Percentiles rank a stretch among this genome's conserved stretches.
phyloP scores from a whole-genome alignment of 2,113 vertebrate species.

The Merops nubicus region DNA sequence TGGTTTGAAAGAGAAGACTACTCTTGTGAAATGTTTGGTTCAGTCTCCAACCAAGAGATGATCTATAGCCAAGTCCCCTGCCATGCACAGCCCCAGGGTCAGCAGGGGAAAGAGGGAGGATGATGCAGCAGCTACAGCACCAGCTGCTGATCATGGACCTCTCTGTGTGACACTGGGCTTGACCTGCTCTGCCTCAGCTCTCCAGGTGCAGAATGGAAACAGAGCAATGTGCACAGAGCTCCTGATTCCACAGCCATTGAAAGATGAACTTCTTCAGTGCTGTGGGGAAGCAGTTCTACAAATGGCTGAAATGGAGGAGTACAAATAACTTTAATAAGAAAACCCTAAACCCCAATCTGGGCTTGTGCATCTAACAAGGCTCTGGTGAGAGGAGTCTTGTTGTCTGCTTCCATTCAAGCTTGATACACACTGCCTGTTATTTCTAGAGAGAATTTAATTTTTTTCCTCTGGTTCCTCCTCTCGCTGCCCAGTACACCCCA shows the following conservation, averaged over 20 bases:
- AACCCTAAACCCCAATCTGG: not conserved
- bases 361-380: not conserved
- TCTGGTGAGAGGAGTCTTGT: not conserved
- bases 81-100: not conserved
- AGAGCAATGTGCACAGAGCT: accelerated
- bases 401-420: not conserved
- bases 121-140: not conserved
- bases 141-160: not conserved
- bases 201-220: not conserved
- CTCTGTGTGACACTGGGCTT: not conserved
- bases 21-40: not conserved
- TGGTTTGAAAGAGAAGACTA: not conserved
- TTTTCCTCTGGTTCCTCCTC: not conserved
- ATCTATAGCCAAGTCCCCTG: not conserved
- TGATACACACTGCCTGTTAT: not conserved
- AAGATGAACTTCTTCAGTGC: not conserved
- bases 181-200: not conserved
- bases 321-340: not conserved
- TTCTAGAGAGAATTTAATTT: not conserved
- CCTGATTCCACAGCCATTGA: accelerated
- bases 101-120: not conserved
- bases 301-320: not conserved
- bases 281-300: not conserved
- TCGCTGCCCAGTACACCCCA: not conserved
- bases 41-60: not conserved